Evolutionary conservation across 2,888 invertebrate species (phyloP).

Genomic region (Tholera decimalis): DNA sequence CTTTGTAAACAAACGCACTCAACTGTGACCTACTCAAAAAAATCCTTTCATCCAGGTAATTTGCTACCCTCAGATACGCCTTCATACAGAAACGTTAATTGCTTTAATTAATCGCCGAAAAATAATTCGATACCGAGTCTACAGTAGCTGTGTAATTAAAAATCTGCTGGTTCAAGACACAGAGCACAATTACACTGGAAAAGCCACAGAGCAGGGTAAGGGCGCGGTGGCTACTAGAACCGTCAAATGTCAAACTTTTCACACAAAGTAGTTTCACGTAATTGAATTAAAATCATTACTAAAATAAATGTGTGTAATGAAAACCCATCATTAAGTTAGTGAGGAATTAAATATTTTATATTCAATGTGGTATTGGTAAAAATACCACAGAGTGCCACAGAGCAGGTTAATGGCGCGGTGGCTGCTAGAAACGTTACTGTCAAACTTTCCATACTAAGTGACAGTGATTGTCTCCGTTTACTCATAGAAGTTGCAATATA

Average conservation of each 20-base stretch:
- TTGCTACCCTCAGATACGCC: background rate
- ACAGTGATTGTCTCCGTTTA: too few species aligned
- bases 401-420: too few species aligned
- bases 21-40: background rate
- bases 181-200: slow-evolving; percentile 23
- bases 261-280: too few species aligned
- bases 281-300: too few species aligned
- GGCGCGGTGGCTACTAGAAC: background rate
- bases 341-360: too few species aligned
- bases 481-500: too few species aligned
- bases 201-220: background rate
- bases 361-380: too few species aligned
- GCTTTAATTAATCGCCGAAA: slow-evolving; percentile 39
- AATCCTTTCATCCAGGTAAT: slow-evolving; percentile 12
- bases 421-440: too few species aligned
- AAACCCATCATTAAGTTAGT: too few species aligned
- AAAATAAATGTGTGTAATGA: too few species aligned
- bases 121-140: slow-evolving; percentile 28
- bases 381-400: too few species aligned
- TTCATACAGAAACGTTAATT: slow-evolving; percentile 1
- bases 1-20: background rate
- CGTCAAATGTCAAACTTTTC: background rate
- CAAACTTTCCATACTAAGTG: too few species aligned
- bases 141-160: slow-evolving; percentile 53
- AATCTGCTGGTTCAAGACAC: slow-evolving; percentile 30